Percentiles rank a stretch among this genome's conserved stretches.
Evolutionary conservation across 2,888 invertebrate species (phyloP).

Genomic region (Boloria euphrosyne): DNA sequence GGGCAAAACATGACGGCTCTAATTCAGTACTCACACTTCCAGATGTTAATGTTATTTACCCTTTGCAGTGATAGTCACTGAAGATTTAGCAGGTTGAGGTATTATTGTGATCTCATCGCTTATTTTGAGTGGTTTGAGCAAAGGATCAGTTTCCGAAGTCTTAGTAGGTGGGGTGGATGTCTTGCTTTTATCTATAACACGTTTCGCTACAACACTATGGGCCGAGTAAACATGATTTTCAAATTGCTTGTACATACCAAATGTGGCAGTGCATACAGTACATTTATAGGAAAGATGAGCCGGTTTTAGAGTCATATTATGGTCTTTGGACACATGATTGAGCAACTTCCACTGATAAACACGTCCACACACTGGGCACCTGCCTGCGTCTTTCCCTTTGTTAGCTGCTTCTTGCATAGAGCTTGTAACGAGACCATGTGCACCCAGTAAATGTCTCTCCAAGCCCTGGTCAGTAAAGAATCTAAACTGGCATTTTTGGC

Average conservation of each 20-base stretch:
- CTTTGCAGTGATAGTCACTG: conserved; percentile 73
- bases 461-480: conserved; percentile 99
- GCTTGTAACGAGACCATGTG: conserved; percentile 96
- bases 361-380: conserved; percentile 97
- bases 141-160: conserved; percentile 78
- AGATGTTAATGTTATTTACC: conserved; percentile 69
- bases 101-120: conserved; percentile 96
- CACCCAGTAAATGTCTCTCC: conserved; percentile 96
- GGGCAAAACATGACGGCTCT: conserved; percentile 43
- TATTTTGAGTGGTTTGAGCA: conserved; percentile 92
- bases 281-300: conserved; percentile 97
- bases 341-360: conserved; percentile 91
- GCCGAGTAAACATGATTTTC: conserved; percentile 97
- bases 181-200: conserved; percentile 91
- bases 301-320: conserved; percentile 95
- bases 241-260: conserved; percentile 97
- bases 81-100: conserved; percentile 89
- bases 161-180: conserved; percentile 58
- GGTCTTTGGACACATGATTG: conserved; percentile 96
- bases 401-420: conserved; percentile 98
- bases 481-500: conserved; percentile 97
- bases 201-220: conserved; percentile 94
- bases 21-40: conserved; percentile 51
- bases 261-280: conserved; percentile 96
- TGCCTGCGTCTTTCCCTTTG: conserved; percentile 95